Conservation (phyloP, 2,888 invertebrate genomes). For the Cerastis leucographa region DNA sequence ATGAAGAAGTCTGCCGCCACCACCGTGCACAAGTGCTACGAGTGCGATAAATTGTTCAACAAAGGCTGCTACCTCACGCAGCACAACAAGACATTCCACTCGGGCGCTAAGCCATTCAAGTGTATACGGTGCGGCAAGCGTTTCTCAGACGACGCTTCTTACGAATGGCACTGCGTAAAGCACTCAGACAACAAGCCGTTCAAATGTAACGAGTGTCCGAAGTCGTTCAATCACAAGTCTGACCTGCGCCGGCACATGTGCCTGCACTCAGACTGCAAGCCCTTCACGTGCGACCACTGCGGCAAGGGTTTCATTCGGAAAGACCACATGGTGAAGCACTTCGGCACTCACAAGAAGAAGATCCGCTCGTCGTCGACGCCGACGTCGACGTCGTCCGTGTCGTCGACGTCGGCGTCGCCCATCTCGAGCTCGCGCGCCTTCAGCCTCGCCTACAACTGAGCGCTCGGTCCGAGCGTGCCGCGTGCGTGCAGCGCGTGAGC, state of each 20-base stretch:
- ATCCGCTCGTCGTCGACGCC: conserved; percentile 80
- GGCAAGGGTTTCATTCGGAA: conserved; percentile 97
- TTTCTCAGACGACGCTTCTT: conserved; percentile 93
- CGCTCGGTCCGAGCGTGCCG: conserved; percentile 31
- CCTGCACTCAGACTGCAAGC: conserved; percentile 96
- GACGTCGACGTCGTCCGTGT: conserved; percentile 72
- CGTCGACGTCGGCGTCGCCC: conserved; percentile 73
- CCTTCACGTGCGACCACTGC: conserved; percentile 95
- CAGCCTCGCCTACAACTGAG: conserved; percentile 52
- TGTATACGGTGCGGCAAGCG: conserved; percentile 96
- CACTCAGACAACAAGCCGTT: conserved; percentile 96
- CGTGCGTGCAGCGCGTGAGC: conserved; percentile 5
- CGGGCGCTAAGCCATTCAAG: conserved; percentile 96
- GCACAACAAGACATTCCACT: conserved; percentile 97
- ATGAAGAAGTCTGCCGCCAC: conserved; percentile 79
- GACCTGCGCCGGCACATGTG: conserved; percentile 96
- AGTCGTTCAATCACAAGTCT: conserved; percentile 97
- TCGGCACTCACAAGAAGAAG: conserved; percentile 94
- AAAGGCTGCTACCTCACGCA: conserved; percentile 97
- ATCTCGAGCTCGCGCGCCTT: conserved; percentile 58
- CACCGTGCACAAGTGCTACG: conserved; percentile 93
- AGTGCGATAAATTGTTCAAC: conserved; percentile 96
- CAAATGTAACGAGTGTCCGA: conserved; percentile 96
- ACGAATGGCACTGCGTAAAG: conserved; percentile 94
- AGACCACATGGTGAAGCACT: conserved; percentile 97